Conservation (phyloP, 2,113 vertebrate genomes). For the Synodontis membranacea region DNA sequence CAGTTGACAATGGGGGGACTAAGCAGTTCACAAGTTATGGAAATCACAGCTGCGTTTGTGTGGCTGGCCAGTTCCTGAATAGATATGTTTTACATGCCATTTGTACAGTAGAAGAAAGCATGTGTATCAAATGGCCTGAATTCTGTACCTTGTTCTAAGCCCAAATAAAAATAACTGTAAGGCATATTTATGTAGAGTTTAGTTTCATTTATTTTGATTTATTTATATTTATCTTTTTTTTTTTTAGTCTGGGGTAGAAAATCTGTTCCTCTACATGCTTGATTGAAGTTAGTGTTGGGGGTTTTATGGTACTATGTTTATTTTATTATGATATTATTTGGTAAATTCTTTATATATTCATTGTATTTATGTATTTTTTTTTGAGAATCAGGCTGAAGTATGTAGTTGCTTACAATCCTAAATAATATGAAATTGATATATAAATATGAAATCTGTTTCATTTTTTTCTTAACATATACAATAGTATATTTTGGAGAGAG, state of each 20-base stretch:
- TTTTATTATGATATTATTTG: background rate
- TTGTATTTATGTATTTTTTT: background rate
- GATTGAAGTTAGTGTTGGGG: background rate
- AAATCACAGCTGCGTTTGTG: slow-evolving; percentile 80
- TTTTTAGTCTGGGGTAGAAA: background rate
- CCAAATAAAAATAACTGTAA: background rate
- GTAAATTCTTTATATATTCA: background rate
- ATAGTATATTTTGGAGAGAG: background rate
- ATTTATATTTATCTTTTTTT: background rate
- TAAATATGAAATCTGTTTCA: background rate
- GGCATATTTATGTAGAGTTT: background rate
- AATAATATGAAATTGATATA: slow-evolving; percentile 35
- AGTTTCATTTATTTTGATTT: background rate
- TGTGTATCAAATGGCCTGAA: background rate
- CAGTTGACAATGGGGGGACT: background rate
- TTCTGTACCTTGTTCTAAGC: background rate
- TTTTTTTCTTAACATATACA: background rate
- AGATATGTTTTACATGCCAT: slow-evolving; percentile 39
- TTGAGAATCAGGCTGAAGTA: background rate
- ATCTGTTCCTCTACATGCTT: background rate
- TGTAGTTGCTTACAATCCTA: background rate
- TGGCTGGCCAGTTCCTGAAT: slow-evolving; percentile 49
- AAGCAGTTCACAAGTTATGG: slow-evolving; percentile 69
- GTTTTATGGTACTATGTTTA: background rate
- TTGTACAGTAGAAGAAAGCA: background rate